Evolutionary conservation across 2,113 vertebrate species (phyloP), one percentile per base, ranked within the genome.

Genomic region (Xiphorhynchus elegans): DNA sequence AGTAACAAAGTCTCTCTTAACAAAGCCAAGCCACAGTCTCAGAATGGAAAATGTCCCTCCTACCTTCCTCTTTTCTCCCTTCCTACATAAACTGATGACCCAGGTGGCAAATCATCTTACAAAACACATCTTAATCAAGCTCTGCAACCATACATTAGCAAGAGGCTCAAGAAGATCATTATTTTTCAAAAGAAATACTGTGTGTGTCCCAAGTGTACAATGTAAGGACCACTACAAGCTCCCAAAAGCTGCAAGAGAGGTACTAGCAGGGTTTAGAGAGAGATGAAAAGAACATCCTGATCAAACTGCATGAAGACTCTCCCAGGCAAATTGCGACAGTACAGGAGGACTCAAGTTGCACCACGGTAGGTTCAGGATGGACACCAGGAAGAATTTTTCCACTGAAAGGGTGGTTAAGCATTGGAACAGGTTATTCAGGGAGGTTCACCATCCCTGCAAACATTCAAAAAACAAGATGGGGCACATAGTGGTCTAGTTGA

Each of bases 381-480:
- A 56, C 23, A 56, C 18, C 35, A 56, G 25, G 20, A 77, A 50
- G 35, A 84, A 40, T 26, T 29, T 82, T 75, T 40, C 31, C 60
- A 68, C 19, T 33, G 14, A 2, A 67, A 70, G 31, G 18, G 10
- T 37, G 42, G 49, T 56, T 50, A 63, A 70, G 31, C 31, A 44
- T 10, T 77, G 63, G 40, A 77, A 70, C 8, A 56, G 49, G 49
- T 49, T 77, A 26, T 17, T 31, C 49, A 50, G 1, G 6, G 21
- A 50, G 11, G 8, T 29, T 16, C 17, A 33, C 25, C 17, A 63
- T 19, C 31, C 25, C 72, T 70, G 21, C 49, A 70, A 70, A 31
- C 49, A 8, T 9, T 84, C 49, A 49, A 63, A 17, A 49, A 63
- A 70, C 0, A 0, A 49, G 5, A 56, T 56, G 72, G 1, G 4